Evolutionary conservation across 2,113 vertebrate genomes (phyloP).

Genomic region (Gymnorhina tibicen): DNA sequence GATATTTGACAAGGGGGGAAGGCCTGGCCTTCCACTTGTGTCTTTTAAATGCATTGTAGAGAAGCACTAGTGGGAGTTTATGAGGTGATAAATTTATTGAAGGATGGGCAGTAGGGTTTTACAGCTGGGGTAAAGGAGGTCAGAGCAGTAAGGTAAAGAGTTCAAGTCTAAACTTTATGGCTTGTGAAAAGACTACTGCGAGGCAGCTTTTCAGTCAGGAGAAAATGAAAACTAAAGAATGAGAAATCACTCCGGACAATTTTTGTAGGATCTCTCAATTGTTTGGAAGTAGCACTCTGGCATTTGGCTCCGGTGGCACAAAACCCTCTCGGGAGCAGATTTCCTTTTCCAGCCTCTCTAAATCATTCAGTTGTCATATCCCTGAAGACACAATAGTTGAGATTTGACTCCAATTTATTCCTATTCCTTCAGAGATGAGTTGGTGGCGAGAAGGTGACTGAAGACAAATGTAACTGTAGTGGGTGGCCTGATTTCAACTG

Average conservation of each 20-base stretch:
- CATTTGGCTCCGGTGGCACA: background rate
- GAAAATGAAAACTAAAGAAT: background rate
- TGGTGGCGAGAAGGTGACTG: constrained; percentile 16
- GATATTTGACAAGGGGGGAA: background rate
- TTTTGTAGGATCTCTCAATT: background rate
- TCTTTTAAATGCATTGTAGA: constrained; percentile 1
- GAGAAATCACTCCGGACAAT: background rate
- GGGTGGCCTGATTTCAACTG: background rate
- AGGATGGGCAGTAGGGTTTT: constrained; percentile 75
- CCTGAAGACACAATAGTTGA: background rate
- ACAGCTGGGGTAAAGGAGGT: constrained; percentile 68
- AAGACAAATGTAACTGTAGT: background rate
- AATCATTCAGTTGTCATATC: constrained; percentile 16
- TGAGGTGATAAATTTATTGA: constrained; percentile 79
- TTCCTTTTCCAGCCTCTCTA: background rate
- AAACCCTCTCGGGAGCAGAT: background rate
- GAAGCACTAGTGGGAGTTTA: constrained; percentile 59
- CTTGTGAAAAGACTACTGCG: constrained; percentile 71
- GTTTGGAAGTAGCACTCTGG: background rate
- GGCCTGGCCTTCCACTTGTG: background rate
- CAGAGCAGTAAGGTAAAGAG: constrained; percentile 73
- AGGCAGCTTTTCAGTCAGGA: constrained; percentile 38
- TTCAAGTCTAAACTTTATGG: constrained; percentile 81
- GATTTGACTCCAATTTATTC: constrained; percentile 37
- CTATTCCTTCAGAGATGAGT: background rate